These are phyloP conservation scores for Mystacornis crossleyi DNA, from an alignment of 2,113 vertebrate genomes.

Conservation along the genomic window DNA sequence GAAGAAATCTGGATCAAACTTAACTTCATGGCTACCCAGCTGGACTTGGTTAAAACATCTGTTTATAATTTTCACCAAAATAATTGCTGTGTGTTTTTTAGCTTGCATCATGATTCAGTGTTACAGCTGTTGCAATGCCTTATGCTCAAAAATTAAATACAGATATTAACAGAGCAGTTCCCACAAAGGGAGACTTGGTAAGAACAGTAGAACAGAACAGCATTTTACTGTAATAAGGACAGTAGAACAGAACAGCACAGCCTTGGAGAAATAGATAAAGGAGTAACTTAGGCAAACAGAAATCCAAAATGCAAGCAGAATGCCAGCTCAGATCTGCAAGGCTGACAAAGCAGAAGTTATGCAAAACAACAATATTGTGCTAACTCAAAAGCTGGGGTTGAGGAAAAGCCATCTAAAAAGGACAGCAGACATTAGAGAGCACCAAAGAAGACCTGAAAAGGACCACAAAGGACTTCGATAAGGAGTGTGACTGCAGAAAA, in stretches of 20 bases:
- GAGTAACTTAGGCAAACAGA: background rate
- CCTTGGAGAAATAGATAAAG: background rate
- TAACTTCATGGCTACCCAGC: background rate
- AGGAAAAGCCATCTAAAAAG: background rate
- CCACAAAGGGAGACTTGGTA: background rate
- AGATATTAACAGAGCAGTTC: background rate
- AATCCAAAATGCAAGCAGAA: background rate
- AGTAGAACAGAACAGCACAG: background rate
- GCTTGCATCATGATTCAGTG: background rate
- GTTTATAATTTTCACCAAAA: background rate
- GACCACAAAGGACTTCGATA: background rate
- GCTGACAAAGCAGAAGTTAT: background rate
- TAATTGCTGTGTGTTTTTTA: background rate
- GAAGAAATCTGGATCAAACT: background rate
- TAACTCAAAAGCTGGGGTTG: background rate
- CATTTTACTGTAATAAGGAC: background rate
- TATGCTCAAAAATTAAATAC: background rate
- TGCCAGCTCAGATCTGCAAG: background rate
- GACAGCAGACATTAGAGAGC: accelerated
- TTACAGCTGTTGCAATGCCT: background rate
- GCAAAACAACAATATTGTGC: background rate
- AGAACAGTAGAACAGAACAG: background rate
- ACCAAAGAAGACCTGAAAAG: background rate
- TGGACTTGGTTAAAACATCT: background rate
- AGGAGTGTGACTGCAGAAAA: background rate